Base-by-base conservation (phyloP, 2,797 vertebrate genomes). In the Melanotaenia parkinsoni region DNA sequence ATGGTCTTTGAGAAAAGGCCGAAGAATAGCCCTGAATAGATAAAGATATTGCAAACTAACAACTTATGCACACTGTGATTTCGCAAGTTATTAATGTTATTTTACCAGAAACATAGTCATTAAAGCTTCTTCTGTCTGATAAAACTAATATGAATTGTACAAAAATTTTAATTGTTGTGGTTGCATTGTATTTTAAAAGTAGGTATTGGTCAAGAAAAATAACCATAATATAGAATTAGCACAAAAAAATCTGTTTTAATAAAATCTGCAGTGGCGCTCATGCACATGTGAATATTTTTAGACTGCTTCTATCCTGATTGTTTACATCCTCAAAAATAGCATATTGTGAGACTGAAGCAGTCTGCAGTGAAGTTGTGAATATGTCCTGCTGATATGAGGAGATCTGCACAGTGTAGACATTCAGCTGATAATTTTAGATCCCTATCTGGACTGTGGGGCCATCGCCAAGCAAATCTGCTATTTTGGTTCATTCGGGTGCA, bases 321-420 rank as follows among this genome's bases (percentile, higher is more conserved):
- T 71, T 64, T 73, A 37, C 22, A 72, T 56, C 54, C n/a, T 11
- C 58, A 70, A 13, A 38, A 63, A 22, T 13, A 64, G 40, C 14
- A 22, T 38, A 38, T 20, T 51, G 28, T 45, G 16, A 18, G 63
- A 33, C 28, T 22, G 10, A 53, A 32, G 8, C 62, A 59, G 6
- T 40, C 22, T 37, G 57, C 30, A 35, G 30, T 22, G 54, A 47
- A 16, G 61, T 24, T 58, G 8, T 22, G n/a, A 51, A 51, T 7
- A 10, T 51, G n/a, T 51, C n/a, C n/a, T 50, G 45, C 47, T 51
- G n/a, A 22, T 22, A 22, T 18, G 16, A 62, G 6, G 26, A 35
- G 43, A 63, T 43, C 16, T 58, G 26, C 12, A 2, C 30, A n/a
- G 1, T 32, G 24, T 13, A 40, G 28, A 58, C 53, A 63, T 61